Base-by-base conservation (phyloP, 2,113 vertebrate genomes). In the Crypturellus undulatus region DNA sequence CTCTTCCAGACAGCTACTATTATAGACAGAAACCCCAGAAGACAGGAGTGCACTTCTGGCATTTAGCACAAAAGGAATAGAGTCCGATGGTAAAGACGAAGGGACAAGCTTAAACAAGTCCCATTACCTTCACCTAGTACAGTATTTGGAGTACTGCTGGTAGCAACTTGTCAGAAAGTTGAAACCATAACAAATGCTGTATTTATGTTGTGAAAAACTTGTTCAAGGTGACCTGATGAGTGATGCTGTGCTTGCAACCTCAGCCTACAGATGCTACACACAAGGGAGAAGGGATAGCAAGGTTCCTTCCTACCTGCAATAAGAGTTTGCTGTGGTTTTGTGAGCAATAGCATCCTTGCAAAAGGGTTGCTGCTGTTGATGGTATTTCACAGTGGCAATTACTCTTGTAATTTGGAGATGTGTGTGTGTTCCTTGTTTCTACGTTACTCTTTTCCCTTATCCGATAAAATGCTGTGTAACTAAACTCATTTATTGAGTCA, bases 101-200 rank as follows among this genome's bases (percentile, higher is more conserved):
- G 17, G 64, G 47, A 84, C 64, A 78, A 32, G 92, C 28, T 90
- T 70, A 78, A 90, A 80, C 88, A n/a, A 34, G 92, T 12, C 40
- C 7, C 2, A 4, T 82, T 84, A 36, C 85, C 10, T 2, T 70
- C 83, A 88, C 16, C 56, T 40, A 3, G 2, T 83, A 63, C 59
- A 32, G 58, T 63, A 49, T 82, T 54, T 62, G 42, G 43, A 93
- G 36, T 15, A 25, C 45, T 89, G 65, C 10, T 84, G 51, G 69
- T 75, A 86, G 83, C 77, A 94, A 75, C 36, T 60, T 3, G 6
- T 76, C 79, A 80, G 64, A 70, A 78, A 88, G 60, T 4, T 86
- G 64, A 88, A 90, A 78, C 63, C 10, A 10, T 80, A 79, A 49
- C 54, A 79, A 34, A 43, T 15, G 6, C 67, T 60, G 1, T 20